Evolutionary conservation across 2,113 vertebrate genomes (phyloP), one percentile per base, ranked within the genome.

Genomic region (Hipposideros armiger): DNA sequence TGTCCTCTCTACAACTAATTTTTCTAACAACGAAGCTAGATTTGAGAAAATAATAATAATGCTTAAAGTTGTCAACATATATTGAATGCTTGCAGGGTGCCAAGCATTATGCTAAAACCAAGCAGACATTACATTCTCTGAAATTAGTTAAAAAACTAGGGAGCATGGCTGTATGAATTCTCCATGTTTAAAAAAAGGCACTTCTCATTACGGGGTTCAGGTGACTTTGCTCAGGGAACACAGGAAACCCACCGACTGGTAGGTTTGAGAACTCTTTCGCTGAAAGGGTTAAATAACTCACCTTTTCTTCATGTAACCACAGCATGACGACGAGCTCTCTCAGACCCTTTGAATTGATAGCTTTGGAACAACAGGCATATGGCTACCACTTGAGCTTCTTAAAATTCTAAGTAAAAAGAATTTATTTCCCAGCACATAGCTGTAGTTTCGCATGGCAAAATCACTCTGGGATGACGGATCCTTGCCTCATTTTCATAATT

Each of bases 371-470:
- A 78, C 83, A 92, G 84, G 36, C 62, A 19, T 14, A 9, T 26
- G 50, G 90, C 60, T 8, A 58, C 58, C 74, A 81, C 40, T 77
- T 70, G 74, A 56, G 50, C 52, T 95, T 87, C 40, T 73, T 94
- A 72, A 82, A 92, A 83, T 83, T 91, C 81, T 85, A 47, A 73
- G 86, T 72, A 78, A 82, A 70, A 70, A 56, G 20, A 72, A 86
- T 36, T 72, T 40, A 50, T 96, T 96, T 94, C 54, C 67, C 90
- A 50, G 87, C 72, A n/a, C 32, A 72, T 56, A 81, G 47, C 60
- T 81, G 87, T 45, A 13, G 26, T 74, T 89, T 87, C 84, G 52
- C 15, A n/a, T 28, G 6, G 69, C n/a, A n/a, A 88, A 50, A 70
- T 67, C 84, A 84, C 58, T 42, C 0, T 40, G 69, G 74, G 66